A percentile compares a stretch with the other conserved stretches of the same genome.
These are phyloP conservation scores for Drosophila neocordata DNA, from an alignment of 1,140 invertebrate species.

Conservation along the genomic window DNA sequence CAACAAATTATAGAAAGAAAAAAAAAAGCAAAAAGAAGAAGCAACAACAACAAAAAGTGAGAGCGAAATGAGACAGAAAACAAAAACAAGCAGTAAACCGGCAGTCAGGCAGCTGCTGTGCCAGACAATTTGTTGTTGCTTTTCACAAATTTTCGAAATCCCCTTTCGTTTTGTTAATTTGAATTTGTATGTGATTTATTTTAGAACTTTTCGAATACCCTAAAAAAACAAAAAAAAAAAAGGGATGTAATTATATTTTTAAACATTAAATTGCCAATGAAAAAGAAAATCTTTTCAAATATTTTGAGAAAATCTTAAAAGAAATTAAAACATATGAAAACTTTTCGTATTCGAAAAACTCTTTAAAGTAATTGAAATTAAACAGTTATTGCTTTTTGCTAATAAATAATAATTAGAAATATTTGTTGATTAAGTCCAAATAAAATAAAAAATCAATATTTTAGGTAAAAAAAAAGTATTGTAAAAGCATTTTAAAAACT, in stretches of 20 bases:
- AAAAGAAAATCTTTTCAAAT: too few species aligned
- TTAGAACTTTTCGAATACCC: slow-evolving; percentile 43
- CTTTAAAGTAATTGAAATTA: too few species aligned
- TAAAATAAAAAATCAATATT: too few species aligned
- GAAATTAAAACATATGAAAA: too few species aligned
- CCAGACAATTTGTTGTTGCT: slow-evolving; percentile 40
- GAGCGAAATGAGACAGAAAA: slow-evolving; percentile 35
- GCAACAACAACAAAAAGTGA: slow-evolving; percentile 24
- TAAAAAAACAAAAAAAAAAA: neutral
- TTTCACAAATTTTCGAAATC: slow-evolving; percentile 29
- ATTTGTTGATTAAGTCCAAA: too few species aligned
- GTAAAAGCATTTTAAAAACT: too few species aligned
- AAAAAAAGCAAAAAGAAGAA: neutral
- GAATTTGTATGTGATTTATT: slow-evolving; percentile 39
- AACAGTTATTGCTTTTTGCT: too few species aligned
- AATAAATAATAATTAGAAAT: too few species aligned
- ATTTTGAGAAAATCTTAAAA: too few species aligned
- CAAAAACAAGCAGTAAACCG: slow-evolving; percentile 37
- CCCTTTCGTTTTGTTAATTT: slow-evolving; percentile 23
- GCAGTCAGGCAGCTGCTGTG: slow-evolving; percentile 35
- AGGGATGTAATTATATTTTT: neutral
- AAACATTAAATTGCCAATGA: slow-evolving; percentile 50
- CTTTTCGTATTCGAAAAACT: too few species aligned
- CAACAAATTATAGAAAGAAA: slow-evolving; percentile 24
- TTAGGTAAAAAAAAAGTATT: too few species aligned